phyloP scores from a whole-genome alignment of 2,113 vertebrate species.

The Prunella fulvescens region DNA sequence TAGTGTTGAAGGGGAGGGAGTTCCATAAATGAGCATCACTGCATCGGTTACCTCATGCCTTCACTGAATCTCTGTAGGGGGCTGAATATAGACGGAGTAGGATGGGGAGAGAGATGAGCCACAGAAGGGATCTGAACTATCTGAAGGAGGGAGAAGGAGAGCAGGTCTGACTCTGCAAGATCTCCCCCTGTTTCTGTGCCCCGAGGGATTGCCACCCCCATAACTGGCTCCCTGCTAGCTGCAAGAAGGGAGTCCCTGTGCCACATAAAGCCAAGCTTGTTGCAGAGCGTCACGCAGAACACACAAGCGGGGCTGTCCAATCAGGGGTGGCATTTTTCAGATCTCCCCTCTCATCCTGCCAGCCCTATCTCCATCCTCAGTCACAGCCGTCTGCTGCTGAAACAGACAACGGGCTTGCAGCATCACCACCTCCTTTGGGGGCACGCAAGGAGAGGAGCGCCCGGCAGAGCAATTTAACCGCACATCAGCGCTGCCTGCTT shows the following conservation, averaged over 20 bases:
- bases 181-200: background rate
- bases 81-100: background rate
- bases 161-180: background rate
- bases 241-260: background rate
- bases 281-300: background rate
- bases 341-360: background rate
- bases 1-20: background rate
- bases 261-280: background rate
- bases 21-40: constrained; percentile 12
- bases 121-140: background rate
- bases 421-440: background rate
- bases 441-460: background rate
- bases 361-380: background rate
- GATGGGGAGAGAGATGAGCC: background rate
- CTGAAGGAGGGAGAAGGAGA: background rate
- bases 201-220: constrained; percentile 11
- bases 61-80: background rate
- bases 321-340: background rate
- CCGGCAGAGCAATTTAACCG: fast-evolving
- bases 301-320: background rate
- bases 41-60: background rate
- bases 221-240: background rate
- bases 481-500: fast-evolving
- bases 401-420: background rate
- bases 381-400: background rate